A percentile compares a stretch with the other conserved stretches of the same genome.
Conservation (phyloP, 2,113 vertebrate genomes). For the Ovis aries region DNA sequence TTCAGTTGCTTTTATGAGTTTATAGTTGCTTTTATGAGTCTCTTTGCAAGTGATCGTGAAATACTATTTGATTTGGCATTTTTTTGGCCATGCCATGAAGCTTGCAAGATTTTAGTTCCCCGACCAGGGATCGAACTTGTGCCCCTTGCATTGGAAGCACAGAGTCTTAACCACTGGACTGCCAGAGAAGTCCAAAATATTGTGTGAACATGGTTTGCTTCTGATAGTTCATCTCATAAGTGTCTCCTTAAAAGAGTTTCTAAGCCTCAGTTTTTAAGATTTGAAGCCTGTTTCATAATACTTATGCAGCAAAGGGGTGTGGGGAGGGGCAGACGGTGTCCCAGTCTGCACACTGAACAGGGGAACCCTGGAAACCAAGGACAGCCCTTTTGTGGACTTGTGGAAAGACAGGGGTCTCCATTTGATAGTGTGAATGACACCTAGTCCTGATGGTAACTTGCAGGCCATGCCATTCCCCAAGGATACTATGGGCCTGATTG, state of each 20-base stretch:
- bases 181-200: background rate
- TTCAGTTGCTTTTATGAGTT: background rate
- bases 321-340: background rate
- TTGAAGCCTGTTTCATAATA: background rate
- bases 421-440: background rate
- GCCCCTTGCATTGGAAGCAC: background rate
- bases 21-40: background rate
- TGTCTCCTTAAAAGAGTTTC: background rate
- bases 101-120: background rate
- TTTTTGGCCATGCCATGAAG: background rate
- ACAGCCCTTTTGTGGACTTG: background rate
- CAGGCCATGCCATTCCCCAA: background rate
- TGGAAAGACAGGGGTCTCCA: background rate
- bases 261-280: background rate
- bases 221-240: background rate
- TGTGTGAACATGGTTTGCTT: background rate
- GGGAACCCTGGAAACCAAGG: background rate
- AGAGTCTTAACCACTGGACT: background rate
- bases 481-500: background rate
- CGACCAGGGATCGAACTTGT: accelerated
- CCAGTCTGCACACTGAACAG: background rate
- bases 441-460: background rate
- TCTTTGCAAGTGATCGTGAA: background rate
- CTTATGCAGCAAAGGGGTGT: background rate
- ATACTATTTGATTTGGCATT: background rate